Evolutionary conservation across 2,113 vertebrate species (phyloP), one percentile per base, ranked within the genome.

Genomic region (Thalassoma bifasciatum): DNA sequence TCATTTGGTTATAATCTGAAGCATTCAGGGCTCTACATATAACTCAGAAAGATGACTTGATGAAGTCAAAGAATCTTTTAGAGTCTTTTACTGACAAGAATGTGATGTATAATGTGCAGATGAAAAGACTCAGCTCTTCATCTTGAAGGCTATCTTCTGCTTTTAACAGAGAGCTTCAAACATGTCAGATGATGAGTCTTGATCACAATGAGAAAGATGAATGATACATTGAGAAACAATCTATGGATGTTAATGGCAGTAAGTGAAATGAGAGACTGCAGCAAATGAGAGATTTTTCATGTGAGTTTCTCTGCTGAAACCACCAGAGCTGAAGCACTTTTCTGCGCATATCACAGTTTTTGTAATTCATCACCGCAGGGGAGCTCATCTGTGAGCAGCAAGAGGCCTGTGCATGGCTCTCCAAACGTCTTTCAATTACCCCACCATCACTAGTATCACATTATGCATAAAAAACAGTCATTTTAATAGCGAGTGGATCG

Each of bases 371-470:
- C 83, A 37, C 68, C 1, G 77, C 12, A 51, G 73, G 87, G 52
- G 72, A 65, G 66, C 77, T 83, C 54, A 66, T 86, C 64, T 81
- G 42, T 63, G 53, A 85, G 46, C 53, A 72, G 76, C 37, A 24
- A 73, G 47, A 79, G 51, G 38, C 22, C 67, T 30, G 6, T 51
- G 63, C 21, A 19, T 24, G 46, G 24, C 62, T 79, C 60, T 47
- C 74, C n/a, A 78, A 86, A 84, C 54, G 81, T 64, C 36, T 80
- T 82, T 85, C 83, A 85, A 79, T 86, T 81, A 89, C 71, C 36
- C 49, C 52, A 57, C 60, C 26, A 54, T 80, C 24, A 38, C 51
- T 14, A 58, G 57, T 26, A 56, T 17, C 30, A 19, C 1, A 13
- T 60, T 44, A 70, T 63, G 65, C 54, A 72, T 82, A 46, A 72